These are phyloP conservation scores for Penaeus vannamei DNA, from an alignment of 1,140 invertebrate species.

Conservation along the genomic window DNA sequence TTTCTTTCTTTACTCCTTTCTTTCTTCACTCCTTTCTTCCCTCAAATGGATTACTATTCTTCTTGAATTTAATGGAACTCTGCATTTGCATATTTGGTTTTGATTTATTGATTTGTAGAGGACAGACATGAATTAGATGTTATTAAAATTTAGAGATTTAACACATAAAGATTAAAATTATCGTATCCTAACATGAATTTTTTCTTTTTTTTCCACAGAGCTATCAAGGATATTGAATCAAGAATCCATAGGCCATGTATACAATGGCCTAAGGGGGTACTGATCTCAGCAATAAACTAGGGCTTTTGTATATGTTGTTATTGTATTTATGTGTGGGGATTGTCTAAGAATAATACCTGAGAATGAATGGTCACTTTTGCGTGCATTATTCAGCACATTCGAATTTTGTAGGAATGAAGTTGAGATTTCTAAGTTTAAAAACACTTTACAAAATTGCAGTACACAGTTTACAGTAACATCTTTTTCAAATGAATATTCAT, in stretches of 20 bases:
- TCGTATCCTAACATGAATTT: neutral
- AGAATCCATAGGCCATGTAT: slow-evolving; percentile 72
- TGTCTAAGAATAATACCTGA: neutral
- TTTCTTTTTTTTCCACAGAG: slow-evolving; percentile 70
- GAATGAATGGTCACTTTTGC: neutral
- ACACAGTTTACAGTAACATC: too few species aligned
- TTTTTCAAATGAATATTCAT: too few species aligned
- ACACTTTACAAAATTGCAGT: too few species aligned
- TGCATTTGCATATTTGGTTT: neutral
- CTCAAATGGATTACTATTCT: neutral
- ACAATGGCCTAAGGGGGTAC: slow-evolving; percentile 73
- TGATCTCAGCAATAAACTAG: slow-evolving; percentile 45
- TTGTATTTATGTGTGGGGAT: slow-evolving; percentile 54
- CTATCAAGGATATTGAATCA: slow-evolving; percentile 73
- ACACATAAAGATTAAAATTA: neutral
- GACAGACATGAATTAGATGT: neutral
- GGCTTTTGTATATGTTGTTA: slow-evolving; percentile 62
- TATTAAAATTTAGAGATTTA: neutral
- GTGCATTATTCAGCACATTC: neutral
- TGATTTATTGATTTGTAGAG: neutral
- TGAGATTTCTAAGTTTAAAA: neutral
- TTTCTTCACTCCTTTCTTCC: neutral
- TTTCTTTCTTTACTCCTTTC: too few species aligned
- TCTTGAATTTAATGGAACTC: neutral
- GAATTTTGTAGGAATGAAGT: neutral